Evolutionary conservation across 2,888 invertebrate species (phyloP).

Genomic region (Agapetus fuscipes): DNA sequence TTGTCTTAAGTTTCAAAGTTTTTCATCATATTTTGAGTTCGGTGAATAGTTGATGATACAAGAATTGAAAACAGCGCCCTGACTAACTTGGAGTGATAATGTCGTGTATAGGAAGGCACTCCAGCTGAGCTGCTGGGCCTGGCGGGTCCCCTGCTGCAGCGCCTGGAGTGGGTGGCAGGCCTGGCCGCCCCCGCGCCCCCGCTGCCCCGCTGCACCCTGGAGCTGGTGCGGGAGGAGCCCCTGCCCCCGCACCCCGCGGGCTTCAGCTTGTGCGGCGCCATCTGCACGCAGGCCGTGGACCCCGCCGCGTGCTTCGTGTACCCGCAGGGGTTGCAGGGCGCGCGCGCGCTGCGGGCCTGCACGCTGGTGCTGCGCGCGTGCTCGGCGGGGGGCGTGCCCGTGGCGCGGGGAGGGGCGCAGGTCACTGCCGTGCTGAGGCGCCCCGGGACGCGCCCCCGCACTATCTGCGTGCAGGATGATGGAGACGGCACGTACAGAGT

Average conservation of each 20-base stretch:
- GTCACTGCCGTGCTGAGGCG: constrained; percentile 47
- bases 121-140: constrained; percentile 64
- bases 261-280: constrained; percentile 44
- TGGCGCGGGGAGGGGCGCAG: constrained; percentile 25
- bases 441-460: constrained; percentile 38
- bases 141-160: constrained; percentile 52
- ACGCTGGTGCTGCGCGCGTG: constrained; percentile 50
- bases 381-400: constrained; percentile 40
- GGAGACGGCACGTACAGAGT: constrained; percentile 57
- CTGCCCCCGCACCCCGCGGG: constrained; percentile 27
- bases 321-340: constrained; percentile 49
- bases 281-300: constrained; percentile 55
- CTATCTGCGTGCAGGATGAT: constrained; percentile 47
- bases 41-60: too few relatives aligned
- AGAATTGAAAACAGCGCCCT: too few relatives aligned
- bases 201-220: constrained; percentile 8
- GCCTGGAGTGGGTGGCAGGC: constrained; percentile 51
- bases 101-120: too few relatives aligned
- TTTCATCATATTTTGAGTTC: too few relatives aligned
- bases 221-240: constrained; percentile 17
- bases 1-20: too few relatives aligned
- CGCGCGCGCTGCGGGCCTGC: constrained; percentile 53
- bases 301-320: constrained; percentile 48
- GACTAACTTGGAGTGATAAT: too few relatives aligned
- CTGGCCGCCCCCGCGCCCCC: constrained; percentile 29